phyloP scores from a whole-genome alignment of 2,888 invertebrate species.

The Apamea monoglypha region DNA sequence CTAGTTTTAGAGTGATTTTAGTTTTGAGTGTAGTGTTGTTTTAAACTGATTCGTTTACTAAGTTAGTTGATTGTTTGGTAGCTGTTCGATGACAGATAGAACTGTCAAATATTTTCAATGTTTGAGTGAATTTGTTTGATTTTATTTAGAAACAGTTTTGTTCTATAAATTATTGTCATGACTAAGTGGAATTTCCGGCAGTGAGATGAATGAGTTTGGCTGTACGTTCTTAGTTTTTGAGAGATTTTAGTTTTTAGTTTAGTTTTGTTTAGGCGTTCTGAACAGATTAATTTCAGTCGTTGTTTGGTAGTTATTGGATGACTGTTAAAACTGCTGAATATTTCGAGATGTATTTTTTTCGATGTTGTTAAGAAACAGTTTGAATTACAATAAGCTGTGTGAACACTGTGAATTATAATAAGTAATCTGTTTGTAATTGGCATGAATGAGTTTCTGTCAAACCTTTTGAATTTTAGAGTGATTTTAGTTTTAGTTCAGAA shows the following conservation, averaged over 20 bases:
- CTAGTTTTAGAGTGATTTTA: conserved; percentile 10
- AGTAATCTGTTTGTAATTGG: too few relatives aligned
- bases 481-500: background rate
- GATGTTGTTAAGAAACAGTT: too few relatives aligned
- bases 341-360: background rate
- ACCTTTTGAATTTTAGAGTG: background rate
- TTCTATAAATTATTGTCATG: background rate
- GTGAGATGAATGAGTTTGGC: background rate
- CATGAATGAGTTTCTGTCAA: background rate
- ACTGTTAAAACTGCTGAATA: background rate
- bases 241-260: conserved; percentile 15
- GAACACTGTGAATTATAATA: background rate
- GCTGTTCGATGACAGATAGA: background rate
- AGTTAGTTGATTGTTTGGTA: background rate
- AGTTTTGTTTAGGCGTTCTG: background rate
- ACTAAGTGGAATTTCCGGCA: background rate
- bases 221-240: conserved; percentile 5
- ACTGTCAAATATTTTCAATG: background rate
- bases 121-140: background rate
- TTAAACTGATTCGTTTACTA: background rate
- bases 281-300: background rate
- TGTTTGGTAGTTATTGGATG: background rate
- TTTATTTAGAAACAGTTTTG: background rate
- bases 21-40: background rate
- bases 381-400: too few relatives aligned